These are phyloP conservation scores for Syncerus caffer DNA, from an alignment of 2,797 vertebrate genomes.

Conservation along the genomic window DNA sequence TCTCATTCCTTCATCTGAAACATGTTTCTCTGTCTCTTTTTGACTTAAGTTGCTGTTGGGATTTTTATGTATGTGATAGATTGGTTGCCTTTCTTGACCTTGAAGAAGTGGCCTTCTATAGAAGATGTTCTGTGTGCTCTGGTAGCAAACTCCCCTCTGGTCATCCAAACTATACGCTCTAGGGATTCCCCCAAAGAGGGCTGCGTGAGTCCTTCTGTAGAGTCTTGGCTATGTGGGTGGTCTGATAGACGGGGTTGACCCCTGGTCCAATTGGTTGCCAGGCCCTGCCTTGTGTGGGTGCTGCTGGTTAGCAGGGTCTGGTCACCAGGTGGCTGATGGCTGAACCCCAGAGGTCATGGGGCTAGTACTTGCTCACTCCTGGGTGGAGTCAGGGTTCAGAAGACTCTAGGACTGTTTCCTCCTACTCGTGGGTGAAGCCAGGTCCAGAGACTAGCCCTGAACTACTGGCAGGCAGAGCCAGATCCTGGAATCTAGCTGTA, in stretches of 20 bases:
- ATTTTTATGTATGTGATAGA: background rate
- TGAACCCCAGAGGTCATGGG: background rate
- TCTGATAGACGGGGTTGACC: background rate
- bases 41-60: background rate
- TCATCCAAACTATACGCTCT: background rate
- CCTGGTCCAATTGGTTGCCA: background rate
- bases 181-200: background rate
- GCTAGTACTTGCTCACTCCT: background rate
- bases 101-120: background rate
- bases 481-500: background rate
- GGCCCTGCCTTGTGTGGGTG: background rate
- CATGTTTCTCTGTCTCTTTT: background rate
- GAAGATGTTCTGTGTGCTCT: background rate
- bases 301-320: background rate
- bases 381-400: background rate
- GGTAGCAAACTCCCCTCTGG: background rate
- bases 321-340: background rate
- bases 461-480: background rate
- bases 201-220: background rate
- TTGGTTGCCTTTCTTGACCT: background rate
- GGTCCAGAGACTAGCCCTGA: background rate
- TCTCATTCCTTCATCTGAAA: background rate
- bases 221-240: background rate
- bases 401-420: background rate
- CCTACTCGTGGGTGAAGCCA: background rate